Conservation (phyloP, 1,140 invertebrate genomes). For the Cydia splendana region DNA sequence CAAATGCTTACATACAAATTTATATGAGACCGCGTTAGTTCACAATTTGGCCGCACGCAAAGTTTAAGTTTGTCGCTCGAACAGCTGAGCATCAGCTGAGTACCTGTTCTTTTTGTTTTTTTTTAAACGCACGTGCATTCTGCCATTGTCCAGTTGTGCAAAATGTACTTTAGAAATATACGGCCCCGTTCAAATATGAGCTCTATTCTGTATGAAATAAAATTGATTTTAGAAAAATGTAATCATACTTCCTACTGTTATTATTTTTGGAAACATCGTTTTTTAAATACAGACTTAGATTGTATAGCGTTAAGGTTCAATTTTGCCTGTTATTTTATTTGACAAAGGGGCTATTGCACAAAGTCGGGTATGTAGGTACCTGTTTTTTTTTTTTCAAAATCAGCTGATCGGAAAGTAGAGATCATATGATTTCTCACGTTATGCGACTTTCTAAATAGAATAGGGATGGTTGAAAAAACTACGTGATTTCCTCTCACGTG, state of each 20-base stretch:
- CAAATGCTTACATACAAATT: not conserved
- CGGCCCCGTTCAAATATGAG: constrained; percentile 37
- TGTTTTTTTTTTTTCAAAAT: constrained; percentile 30
- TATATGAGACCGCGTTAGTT: not conserved
- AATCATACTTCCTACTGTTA: not conserved
- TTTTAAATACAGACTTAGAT: not conserved
- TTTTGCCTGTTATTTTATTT: constrained; percentile 30
- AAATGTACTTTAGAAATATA: constrained; percentile 41
- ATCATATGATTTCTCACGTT: constrained; percentile 28
- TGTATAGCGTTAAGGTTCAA: not conserved
- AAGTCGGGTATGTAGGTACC: constrained; percentile 30
- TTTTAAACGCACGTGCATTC: constrained; percentile 46
- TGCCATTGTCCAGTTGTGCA: constrained; percentile 41
- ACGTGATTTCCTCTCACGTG: constrained; percentile 4
- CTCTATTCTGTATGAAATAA: constrained; percentile 16
- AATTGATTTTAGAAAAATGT: not conserved
- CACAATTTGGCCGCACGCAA: constrained; percentile 3
- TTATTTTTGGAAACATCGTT: not conserved
- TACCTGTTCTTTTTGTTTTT: constrained; percentile 55
- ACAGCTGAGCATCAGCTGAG: constrained; percentile 57
- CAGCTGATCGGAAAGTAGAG: constrained; percentile 19
- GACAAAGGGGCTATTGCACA: constrained; percentile 31
- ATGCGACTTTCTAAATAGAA: constrained; percentile 6
- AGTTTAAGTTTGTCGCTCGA: constrained; percentile 26
- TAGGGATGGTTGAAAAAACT: constrained; percentile 1